Evolutionary conservation across 2,888 invertebrate species (phyloP).

Genomic region (Dascillus cervinus): DNA sequence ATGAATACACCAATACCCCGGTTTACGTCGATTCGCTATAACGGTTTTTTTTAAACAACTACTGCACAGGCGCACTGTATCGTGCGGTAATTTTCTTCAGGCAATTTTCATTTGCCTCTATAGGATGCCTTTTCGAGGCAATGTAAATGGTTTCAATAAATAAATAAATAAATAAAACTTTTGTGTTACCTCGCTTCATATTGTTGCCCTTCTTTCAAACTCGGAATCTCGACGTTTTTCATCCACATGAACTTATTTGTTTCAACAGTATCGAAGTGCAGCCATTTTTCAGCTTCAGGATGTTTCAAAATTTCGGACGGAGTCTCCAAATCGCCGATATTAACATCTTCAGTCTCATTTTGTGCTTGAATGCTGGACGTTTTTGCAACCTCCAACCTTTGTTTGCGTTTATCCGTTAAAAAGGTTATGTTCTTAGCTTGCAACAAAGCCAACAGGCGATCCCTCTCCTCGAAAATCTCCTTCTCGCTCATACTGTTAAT

Average conservation of each 20-base stretch:
- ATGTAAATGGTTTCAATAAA: neutral
- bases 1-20: too few species aligned
- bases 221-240: conserved; percentile 56
- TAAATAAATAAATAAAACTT: neutral
- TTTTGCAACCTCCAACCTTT: conserved; percentile 23
- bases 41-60: too few species aligned
- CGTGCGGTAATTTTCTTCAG: too few species aligned
- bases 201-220: conserved; percentile 46
- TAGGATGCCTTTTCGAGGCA: too few species aligned
- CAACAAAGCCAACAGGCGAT: conserved; percentile 57
- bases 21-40: too few species aligned
- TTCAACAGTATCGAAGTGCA: conserved; percentile 82
- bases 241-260: conserved; percentile 86
- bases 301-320: conserved; percentile 48
- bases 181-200: conserved; percentile 63
- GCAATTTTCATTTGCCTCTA: too few species aligned
- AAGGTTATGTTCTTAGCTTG: conserved; percentile 62
- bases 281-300: conserved; percentile 62
- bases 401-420: conserved; percentile 46
- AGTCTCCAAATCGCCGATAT: conserved; percentile 45
- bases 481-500: conserved; percentile 61
- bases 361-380: conserved; percentile 35
- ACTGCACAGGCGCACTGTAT: too few species aligned
- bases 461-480: conserved; percentile 68
- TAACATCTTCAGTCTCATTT: conserved; percentile 30